Evolutionary conservation across 2,888 invertebrate species (phyloP).

Genomic region (Steinernema carpocapsae): DNA sequence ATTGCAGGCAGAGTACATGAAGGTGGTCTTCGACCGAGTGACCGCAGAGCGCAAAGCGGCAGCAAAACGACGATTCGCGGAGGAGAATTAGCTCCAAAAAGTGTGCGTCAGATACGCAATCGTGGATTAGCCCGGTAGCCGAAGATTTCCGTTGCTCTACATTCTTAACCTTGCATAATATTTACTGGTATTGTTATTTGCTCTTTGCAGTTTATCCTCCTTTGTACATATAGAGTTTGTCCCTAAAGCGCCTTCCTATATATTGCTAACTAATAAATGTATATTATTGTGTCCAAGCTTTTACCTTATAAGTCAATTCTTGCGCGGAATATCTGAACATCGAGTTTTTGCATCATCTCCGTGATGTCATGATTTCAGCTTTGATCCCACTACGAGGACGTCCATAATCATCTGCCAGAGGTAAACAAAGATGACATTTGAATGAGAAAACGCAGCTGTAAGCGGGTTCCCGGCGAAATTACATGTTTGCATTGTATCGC

Average conservation of each 20-base stretch:
- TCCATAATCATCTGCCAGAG: no score
- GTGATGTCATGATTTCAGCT: no score
- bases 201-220: slow-evolving; percentile 10
- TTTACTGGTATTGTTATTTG: slow-evolving; percentile 25
- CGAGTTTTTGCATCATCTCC: no score
- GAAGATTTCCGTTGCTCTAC: slow-evolving; percentile 2
- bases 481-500: no score
- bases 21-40: slow-evolving; percentile 82
- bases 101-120: neutral
- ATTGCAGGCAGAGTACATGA: slow-evolving; percentile 82
- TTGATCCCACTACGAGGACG: no score
- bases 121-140: neutral
- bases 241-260: slow-evolving; percentile 16
- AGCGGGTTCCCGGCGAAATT: no score
- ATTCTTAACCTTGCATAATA: slow-evolving; percentile 19
- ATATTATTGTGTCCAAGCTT: no score
- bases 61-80: neutral
- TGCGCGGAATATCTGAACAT: no score
- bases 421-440: no score
- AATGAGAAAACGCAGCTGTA: no score
- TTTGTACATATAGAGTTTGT: slow-evolving; percentile 18
- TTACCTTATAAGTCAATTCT: no score
- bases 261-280: neutral
- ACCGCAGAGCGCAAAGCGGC: slow-evolving; percentile 48
- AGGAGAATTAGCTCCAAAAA: neutral